Conservation (phyloP, 2,888 invertebrate genomes). For the Dolichomitus sp. region DNA sequence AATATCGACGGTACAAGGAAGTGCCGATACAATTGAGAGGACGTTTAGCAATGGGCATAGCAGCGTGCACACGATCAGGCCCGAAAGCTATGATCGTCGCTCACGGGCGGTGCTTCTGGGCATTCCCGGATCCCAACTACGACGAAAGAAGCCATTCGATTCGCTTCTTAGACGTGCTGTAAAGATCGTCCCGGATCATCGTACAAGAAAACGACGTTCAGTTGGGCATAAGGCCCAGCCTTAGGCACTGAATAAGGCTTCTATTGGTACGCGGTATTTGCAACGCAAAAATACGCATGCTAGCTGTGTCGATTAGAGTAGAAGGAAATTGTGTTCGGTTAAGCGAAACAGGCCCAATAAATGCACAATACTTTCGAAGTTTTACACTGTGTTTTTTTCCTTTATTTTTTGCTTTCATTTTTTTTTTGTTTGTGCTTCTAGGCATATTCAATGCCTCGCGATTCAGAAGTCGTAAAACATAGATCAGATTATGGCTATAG, state of each 20-base stretch:
- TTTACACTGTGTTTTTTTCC: neutral
- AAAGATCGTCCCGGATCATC: constrained; percentile 37
- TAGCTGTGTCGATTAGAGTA: neutral
- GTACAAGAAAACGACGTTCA: constrained; percentile 24
- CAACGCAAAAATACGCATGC: constrained; percentile 6
- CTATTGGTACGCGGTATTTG: constrained; percentile 3
- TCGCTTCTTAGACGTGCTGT: constrained; percentile 17
- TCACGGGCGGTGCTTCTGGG: constrained; percentile 13
- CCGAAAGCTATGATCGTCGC: constrained; percentile 5
- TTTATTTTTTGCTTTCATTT: neutral
- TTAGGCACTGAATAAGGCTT: neutral
- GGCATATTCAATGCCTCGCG: neutral
- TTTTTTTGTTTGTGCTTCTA: neutral
- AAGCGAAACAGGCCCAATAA: neutral
- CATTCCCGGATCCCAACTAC: constrained; percentile 22
- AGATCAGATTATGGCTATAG: too few relatives aligned
- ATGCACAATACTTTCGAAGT: neutral
- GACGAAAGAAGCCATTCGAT: constrained; percentile 33
- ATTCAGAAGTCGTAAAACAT: neutral
- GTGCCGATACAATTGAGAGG: neutral
- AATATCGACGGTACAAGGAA: constrained; percentile 9
- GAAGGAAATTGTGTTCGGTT: constrained; percentile 15
- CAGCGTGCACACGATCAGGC: neutral
- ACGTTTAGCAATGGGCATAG: neutral
- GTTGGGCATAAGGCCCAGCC: constrained; percentile 11